A percentile compares a stretch with the other conserved stretches of the same genome.
These are phyloP conservation scores for Drosophila histrio DNA, from an alignment of 2,888 invertebrate species.

Conservation along the genomic window DNA sequence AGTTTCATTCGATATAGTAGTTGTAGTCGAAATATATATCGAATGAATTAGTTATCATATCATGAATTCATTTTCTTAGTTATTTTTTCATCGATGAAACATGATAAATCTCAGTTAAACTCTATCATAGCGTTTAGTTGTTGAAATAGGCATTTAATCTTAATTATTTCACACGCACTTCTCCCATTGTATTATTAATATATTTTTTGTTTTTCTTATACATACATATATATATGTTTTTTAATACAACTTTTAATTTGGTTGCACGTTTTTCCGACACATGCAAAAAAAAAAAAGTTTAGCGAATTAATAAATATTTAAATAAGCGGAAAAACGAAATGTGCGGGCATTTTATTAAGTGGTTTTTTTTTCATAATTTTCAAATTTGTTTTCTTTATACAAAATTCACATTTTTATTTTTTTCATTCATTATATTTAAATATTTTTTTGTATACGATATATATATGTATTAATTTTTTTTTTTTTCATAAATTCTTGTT, in stretches of 20 bases:
- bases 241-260: constrained; percentile 45
- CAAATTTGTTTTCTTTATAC: constrained; percentile 38
- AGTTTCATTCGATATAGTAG: too few species aligned
- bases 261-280: constrained; percentile 20
- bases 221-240: not conserved
- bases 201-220: not conserved
- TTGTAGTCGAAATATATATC: too few species aligned
- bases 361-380: constrained; percentile 32
- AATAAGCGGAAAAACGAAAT: constrained; percentile 25
- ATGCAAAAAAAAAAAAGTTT: constrained; percentile 15
- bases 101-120: too few species aligned
- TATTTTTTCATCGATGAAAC: too few species aligned
- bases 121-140: not conserved
- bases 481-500: constrained; percentile 12
- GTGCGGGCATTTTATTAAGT: constrained; percentile 34
- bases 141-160: not conserved
- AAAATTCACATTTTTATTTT: not conserved
- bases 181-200: not conserved
- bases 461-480: constrained; percentile 5
- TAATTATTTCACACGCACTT: not conserved
- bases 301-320: constrained; percentile 58
- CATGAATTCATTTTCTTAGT: too few species aligned
- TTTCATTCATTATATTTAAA: not conserved
- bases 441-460: constrained; percentile 5
- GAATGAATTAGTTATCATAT: too few species aligned